Evolutionary conservation across 2,888 invertebrate species (phyloP).

Genomic region (Harpalus rubripes): DNA sequence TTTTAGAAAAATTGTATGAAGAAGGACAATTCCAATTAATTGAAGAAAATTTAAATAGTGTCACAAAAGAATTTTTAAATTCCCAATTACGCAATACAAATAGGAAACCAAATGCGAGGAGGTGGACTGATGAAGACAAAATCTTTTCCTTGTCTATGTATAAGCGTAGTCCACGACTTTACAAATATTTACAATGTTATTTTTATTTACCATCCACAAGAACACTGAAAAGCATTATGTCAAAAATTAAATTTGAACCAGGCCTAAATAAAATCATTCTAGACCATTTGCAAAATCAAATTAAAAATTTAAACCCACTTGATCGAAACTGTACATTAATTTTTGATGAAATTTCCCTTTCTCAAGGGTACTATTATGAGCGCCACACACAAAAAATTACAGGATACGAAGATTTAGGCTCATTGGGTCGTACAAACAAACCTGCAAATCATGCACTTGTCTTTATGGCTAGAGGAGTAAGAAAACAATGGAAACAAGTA

Average conservation of each 20-base stretch:
- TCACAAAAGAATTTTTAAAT: constrained; percentile 69
- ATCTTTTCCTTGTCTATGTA: constrained; percentile 69
- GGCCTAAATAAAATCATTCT: constrained; percentile 68
- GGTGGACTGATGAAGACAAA: constrained; percentile 69
- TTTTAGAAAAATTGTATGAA: constrained; percentile 58
- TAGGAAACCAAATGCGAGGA: constrained; percentile 61
- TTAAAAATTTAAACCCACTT: constrained; percentile 67
- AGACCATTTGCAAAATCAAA: constrained; percentile 65
- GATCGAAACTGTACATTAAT: constrained; percentile 68
- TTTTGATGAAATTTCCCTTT: constrained; percentile 70
- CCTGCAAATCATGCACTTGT: no score
- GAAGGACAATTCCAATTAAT: constrained; percentile 67
- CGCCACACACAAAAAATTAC: not conserved
- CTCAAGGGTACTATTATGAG: constrained; percentile 68
- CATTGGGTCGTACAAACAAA: no score
- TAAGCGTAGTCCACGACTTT: constrained; percentile 69
- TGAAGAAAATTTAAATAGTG: constrained; percentile 67
- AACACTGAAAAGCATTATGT: constrained; percentile 68
- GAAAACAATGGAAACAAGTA: no score
- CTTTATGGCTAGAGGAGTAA: no score
- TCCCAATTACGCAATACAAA: constrained; percentile 68
- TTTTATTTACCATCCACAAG: constrained; percentile 69
- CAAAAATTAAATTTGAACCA: constrained; percentile 68
- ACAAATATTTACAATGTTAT: constrained; percentile 68
- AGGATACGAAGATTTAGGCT: no score